Evolutionary conservation across 2,113 vertebrate genomes (phyloP), one percentile per base, ranked within the genome.

Genomic region (Donacobius atricapilla): DNA sequence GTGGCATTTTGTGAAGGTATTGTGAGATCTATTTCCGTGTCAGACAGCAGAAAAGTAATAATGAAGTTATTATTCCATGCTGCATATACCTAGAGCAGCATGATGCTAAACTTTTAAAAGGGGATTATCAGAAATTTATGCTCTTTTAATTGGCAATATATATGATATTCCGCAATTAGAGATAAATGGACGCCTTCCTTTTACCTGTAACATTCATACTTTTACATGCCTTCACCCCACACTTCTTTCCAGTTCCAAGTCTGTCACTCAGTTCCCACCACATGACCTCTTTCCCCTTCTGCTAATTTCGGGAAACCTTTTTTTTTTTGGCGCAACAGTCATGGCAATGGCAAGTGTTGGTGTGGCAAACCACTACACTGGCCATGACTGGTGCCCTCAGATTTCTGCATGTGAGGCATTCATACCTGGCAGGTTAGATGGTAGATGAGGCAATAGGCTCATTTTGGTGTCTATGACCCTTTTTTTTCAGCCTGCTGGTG

Each of bases 381-480:
- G 2, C 19, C 57, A 40, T 9, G 30, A 3, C 0, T 0, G 5
- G 4, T 65, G n/a, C 27, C 44, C 39, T 83, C 42, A 48, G 30
- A 31, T 63, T 71, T 61, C 61, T 79, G 33, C 22, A 11, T 15
- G 27, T 30, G 30, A 83, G 71, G 25, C 0, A 1, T 27, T 42
- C 69, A 25, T 1, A 0, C 23, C 3, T 31, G 27, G 23, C 24
- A 83, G 12, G 12, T 44, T 83, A 21, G 58, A 25, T 42, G 31
- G 71, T 11, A 68, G 30, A 30, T 30, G 42, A 35, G n/a, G 30
- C 44, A 68, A 10, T 0, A 23, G 35, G 18, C 39, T 83, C 0
- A 0, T 79, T 79, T 75, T 40, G 10, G 23, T 88, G 56, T n/a
- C 40, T 24, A 8, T 72, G 33, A 45, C n/a, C 33, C 25, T 1